Percentiles rank a stretch among this genome's conserved stretches.
Conservation (phyloP, 1,140 invertebrate genomes). For the Drepana arcuata region DNA sequence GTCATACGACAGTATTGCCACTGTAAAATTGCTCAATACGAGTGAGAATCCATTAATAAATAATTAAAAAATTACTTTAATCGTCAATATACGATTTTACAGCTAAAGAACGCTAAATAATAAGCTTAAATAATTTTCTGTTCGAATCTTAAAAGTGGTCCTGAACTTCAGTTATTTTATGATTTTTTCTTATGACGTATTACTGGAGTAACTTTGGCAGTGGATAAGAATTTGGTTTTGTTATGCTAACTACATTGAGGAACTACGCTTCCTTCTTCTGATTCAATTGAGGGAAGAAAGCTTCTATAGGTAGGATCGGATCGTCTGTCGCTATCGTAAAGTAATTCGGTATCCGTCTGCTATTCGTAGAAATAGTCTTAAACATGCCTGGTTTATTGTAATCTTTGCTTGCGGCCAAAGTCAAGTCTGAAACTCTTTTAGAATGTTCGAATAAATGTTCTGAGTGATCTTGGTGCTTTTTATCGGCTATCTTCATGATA, state of each 20-base stretch:
- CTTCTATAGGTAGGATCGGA: constrained; percentile 75
- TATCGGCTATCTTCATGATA: constrained; percentile 72
- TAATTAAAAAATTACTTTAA: too few species aligned
- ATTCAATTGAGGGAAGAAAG: constrained; percentile 76
- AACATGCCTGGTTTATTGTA: constrained; percentile 74
- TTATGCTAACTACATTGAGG: constrained; percentile 25
- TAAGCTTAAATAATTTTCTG: too few species aligned
- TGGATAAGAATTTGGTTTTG: constrained; percentile 51
- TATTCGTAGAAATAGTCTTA: constrained; percentile 65
- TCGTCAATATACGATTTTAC: constrained; percentile 90
- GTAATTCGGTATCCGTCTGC: constrained; percentile 73
- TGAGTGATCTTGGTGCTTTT: constrained; percentile 46
- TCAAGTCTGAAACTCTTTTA: constrained; percentile 74
- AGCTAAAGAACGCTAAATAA: too few species aligned
- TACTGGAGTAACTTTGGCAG: constrained; percentile 55
- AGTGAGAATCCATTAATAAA: too few species aligned
- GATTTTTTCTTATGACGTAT: too few species aligned
- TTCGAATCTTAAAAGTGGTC: too few species aligned
- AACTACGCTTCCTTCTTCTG: constrained; percentile 69
- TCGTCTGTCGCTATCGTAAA: constrained; percentile 77
- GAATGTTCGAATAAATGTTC: constrained; percentile 67
- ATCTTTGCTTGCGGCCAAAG: constrained; percentile 72
- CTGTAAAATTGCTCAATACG: too few species aligned
- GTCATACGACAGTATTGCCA: too few species aligned
- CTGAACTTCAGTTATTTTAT: too few species aligned